Evolutionary conservation across 1,140 invertebrate genomes (phyloP), one percentile per base, ranked within the genome.

Genomic region (Apis cerana): DNA sequence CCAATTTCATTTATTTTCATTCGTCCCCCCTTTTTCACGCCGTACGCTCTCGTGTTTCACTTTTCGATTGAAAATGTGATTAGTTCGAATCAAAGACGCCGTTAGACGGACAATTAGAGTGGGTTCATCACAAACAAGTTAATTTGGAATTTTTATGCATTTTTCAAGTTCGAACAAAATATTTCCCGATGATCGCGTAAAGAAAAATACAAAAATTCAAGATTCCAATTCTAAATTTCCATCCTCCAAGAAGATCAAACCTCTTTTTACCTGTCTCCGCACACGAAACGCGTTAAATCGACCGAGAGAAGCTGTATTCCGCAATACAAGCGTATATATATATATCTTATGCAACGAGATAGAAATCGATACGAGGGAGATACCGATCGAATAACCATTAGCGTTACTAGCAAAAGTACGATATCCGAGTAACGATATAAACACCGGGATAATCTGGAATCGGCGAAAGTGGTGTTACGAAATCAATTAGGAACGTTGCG

Each of bases 401-500:
- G 19, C 7, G 48, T 75, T 62, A 75, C 62, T 62, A 52, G 59
- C 13, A 72, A 72, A 50, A 62, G 11, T 52, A 3, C 4, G 43
- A 61, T 52, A 27, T 61, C 58, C 33, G 21, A 43, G 23, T 27
- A 75, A 62, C 54, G 27, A 72, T 52, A 72, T 58, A 72, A 56
- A 33, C 12, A 19, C 27, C 7, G 13, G 23, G 50, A 33, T 33
- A 11, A 54, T 74, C 56, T 23, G 7, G 17, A 64, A 62, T 27
- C 72, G 59, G 67, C 75, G 59, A 79, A 79, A 83, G n/a, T 21
- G 52, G 5, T 27, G 67, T 76, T 79, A 71, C 67, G 59, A 64
- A 70, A 70, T 78, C 81, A 78, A 82, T 82, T 80, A 80, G 58
- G 15, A 9, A 12, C 48, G 13, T 61, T 61, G 23, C 4, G 10